Evolutionary conservation across 2,797 vertebrate species (phyloP).

Genomic region (Enteromius unitaeniatus): DNA sequence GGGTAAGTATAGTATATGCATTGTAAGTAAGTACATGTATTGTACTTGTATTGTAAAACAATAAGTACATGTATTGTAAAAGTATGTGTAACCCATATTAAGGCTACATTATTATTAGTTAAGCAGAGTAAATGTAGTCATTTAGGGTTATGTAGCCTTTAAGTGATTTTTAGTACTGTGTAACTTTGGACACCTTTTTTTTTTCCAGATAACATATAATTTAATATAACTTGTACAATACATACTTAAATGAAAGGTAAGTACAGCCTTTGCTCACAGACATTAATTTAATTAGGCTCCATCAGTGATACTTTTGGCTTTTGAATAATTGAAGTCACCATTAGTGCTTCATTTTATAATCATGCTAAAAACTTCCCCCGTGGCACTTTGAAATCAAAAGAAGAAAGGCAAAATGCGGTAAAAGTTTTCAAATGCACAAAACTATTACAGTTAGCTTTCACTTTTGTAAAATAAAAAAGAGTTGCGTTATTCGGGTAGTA

Average conservation of each 20-base stretch:
- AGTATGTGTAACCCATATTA: not conserved
- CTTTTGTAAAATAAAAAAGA: not conserved
- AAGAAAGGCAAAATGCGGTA: not conserved
- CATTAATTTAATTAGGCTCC: slow-evolving; percentile 35
- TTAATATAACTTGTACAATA: not conserved
- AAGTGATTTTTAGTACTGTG: no score
- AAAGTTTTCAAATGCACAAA: not conserved
- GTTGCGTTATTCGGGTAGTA: slow-evolving; percentile 3
- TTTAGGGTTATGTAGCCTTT: no score
- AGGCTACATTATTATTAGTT: not conserved
- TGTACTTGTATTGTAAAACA: not conserved
- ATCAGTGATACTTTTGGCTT: slow-evolving; percentile 26
- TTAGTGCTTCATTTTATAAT: slow-evolving; percentile 47
- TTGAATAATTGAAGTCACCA: slow-evolving; percentile 52
- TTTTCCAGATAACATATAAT: not conserved
- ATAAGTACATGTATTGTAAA: not conserved
- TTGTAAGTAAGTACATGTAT: not conserved
- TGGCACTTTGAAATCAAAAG: slow-evolving; percentile 35
- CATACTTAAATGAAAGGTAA: not conserved
- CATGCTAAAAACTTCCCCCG: slow-evolving; percentile 17
- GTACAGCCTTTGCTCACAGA: not conserved
- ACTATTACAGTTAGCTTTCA: not conserved
- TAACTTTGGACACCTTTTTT: not conserved
- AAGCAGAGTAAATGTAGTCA: not conserved
- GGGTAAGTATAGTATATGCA: not conserved